Evolutionary conservation across 2,888 invertebrate genomes (phyloP).

Genomic region (Campaea margaritaria): DNA sequence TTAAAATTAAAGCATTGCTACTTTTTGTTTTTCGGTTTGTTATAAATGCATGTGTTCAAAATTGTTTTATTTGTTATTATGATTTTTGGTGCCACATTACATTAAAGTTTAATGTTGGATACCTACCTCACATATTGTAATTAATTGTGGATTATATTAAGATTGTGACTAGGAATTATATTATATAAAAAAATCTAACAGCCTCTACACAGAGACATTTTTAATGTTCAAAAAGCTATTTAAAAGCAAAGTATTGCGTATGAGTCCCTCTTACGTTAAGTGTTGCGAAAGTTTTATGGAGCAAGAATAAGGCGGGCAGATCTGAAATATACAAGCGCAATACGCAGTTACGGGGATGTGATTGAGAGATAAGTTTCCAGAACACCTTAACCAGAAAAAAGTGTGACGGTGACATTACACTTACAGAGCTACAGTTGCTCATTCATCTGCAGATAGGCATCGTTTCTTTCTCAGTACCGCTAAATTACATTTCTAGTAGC

Average conservation of each 20-base stretch:
- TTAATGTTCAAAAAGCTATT: conserved; percentile 2
- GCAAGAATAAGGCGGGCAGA: conserved; percentile 58
- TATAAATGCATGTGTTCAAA: not conserved
- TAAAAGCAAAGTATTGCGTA: conserved; percentile 21
- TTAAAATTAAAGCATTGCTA: conserved; percentile 70
- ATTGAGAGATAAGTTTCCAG: conserved; percentile 76
- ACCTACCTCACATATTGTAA: not conserved
- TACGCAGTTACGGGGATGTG: conserved; percentile 61
- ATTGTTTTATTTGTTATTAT: conserved; percentile 3
- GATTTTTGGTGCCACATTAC: not conserved
- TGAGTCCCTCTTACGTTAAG: conserved; percentile 32
- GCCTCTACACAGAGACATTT: no score
- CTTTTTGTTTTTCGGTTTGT: conserved; percentile 52
- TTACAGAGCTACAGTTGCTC: conserved; percentile 72
- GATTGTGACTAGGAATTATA: no score
- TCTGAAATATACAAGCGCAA: conserved; percentile 63
- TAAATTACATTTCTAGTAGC: conserved; percentile 84
- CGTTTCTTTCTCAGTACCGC: conserved; percentile 81
- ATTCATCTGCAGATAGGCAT: conserved; percentile 79
- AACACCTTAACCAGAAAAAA: conserved; percentile 78
- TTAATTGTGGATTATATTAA: no score
- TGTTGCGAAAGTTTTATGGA: conserved; percentile 67
- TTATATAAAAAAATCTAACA: not conserved
- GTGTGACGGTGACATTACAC: conserved; percentile 71
- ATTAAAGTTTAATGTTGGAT: not conserved